phyloP scores from a whole-genome alignment of 2,113 vertebrate species.

The Mormyrus iriodes region DNA sequence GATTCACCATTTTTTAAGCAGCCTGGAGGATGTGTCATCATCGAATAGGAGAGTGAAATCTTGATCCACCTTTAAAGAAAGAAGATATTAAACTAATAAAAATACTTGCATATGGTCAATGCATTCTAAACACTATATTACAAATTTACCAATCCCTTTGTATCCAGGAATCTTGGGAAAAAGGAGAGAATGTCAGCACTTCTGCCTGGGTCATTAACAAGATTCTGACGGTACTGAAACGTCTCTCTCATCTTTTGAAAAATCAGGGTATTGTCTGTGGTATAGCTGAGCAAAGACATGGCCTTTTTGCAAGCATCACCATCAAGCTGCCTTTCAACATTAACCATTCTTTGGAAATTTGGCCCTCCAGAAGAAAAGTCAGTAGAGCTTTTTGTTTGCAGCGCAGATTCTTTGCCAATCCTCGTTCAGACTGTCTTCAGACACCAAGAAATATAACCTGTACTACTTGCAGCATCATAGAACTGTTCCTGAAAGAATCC shows the following conservation, averaged over 20 bases:
- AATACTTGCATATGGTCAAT: too few species aligned
- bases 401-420: conserved; percentile 12
- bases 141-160: conserved; percentile 32
- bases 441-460: conserved; percentile 29
- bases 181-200: conserved; percentile 25
- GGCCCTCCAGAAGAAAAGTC: conserved; percentile 25
- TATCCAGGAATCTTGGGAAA: conserved; percentile 33
- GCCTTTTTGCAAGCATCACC: conserved; percentile 36
- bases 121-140: too few species aligned
- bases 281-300: conserved; percentile 29
- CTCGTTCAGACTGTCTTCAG: conserved; percentile 30
- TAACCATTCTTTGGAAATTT: conserved; percentile 24
- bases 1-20: conserved; percentile 23
- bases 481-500: conserved; percentile 30
- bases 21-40: conserved; percentile 15
- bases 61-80: conserved; percentile 25
- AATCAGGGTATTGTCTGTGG: conserved; percentile 21
- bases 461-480: conserved; percentile 31
- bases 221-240: conserved; percentile 28
- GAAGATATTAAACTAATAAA: too few species aligned
- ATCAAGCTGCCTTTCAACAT: conserved; percentile 33
- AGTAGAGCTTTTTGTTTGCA: neutral
- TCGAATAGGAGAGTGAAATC: conserved; percentile 32
- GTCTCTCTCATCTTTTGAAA: conserved; percentile 33
- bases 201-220: conserved; percentile 24